Percentiles rank a stretch among this genome's conserved stretches.
These are phyloP conservation scores for Xanthorhoe designata DNA, from an alignment of 2,888 invertebrate genomes.

Conservation along the genomic window DNA sequence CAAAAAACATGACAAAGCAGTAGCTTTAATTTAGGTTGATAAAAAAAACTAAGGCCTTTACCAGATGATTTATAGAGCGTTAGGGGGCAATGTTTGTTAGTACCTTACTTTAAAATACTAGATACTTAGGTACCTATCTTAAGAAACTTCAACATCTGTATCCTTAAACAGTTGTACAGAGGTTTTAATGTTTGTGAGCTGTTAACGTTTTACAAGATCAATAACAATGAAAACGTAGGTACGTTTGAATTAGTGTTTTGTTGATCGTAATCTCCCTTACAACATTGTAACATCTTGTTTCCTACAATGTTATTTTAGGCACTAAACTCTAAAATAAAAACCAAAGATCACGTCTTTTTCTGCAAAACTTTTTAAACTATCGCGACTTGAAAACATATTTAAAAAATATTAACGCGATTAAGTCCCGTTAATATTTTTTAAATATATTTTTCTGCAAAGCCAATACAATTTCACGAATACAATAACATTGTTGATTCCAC, in stretches of 20 bases:
- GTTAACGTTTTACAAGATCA: constrained; percentile 11
- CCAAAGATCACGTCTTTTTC: neutral
- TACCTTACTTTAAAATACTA: too few species aligned
- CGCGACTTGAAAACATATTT: too few species aligned
- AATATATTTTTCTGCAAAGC: neutral
- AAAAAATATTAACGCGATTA: too few species aligned
- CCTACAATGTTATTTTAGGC: neutral
- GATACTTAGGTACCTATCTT: too few species aligned
- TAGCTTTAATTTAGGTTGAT: too few species aligned
- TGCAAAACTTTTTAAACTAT: too few species aligned
- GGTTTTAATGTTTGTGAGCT: neutral
- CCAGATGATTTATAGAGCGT: too few species aligned
- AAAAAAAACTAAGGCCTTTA: too few species aligned
- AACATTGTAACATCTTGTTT: neutral
- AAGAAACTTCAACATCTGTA: neutral
- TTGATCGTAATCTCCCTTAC: constrained; percentile 3
- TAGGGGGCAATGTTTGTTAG: too few species aligned
- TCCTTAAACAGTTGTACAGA: neutral
- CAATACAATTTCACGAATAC: neutral
- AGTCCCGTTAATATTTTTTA: too few species aligned
- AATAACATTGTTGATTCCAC: neutral
- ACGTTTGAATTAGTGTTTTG: constrained; percentile 2
- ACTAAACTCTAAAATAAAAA: constrained; percentile 1
- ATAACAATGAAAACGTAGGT: constrained; percentile 2
- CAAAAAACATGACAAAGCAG: too few species aligned